A percentile compares a stretch with the other conserved stretches of the same genome.
Conservation (phyloP, 2,888 invertebrate genomes). For the Drosophila cracens region DNA sequence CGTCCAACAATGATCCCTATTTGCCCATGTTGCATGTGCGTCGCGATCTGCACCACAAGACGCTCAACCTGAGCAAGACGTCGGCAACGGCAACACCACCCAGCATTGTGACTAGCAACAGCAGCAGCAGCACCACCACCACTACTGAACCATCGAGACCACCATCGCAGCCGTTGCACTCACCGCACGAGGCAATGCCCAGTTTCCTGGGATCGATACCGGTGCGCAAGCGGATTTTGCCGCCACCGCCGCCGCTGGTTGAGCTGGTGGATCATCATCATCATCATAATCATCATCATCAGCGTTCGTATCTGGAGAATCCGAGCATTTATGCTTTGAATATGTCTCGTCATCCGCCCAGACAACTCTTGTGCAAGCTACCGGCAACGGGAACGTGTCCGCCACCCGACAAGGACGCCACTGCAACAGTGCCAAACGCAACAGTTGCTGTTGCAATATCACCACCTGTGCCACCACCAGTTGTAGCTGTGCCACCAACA, state of each 20-base stretch:
- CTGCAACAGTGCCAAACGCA: slow-evolving; percentile 22
- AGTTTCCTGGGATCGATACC: slow-evolving; percentile 85
- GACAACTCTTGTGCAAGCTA: slow-evolving; percentile 66
- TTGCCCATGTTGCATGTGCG: slow-evolving; percentile 90
- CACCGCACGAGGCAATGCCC: slow-evolving; percentile 84
- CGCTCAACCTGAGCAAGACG: slow-evolving; percentile 73
- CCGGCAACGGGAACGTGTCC: slow-evolving; percentile 49
- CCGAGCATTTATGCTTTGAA: slow-evolving; percentile 77
- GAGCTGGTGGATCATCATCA: slow-evolving; percentile 63
- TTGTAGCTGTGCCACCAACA: slow-evolving; percentile 24
- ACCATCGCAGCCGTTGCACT: slow-evolving; percentile 81
- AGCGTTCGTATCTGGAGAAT: slow-evolving; percentile 62
- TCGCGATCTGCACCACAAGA: slow-evolving; percentile 89
- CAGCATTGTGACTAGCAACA: slow-evolving; percentile 40
- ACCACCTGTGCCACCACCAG: slow-evolving; percentile 84
- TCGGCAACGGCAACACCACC: slow-evolving; percentile 42
- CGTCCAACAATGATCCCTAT: slow-evolving; percentile 79
- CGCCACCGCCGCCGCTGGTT: slow-evolving; percentile 56
- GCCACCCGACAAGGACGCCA: slow-evolving; percentile 78
- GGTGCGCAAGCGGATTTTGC: slow-evolving; percentile 82
- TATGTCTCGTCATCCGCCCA: slow-evolving; percentile 82
- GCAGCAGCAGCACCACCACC: slow-evolving; percentile 57
- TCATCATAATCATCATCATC: slow-evolving; percentile 54
- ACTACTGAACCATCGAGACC: slow-evolving; percentile 82
- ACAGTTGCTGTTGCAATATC: slow-evolving; percentile 22